These are phyloP conservation scores for Heliconius cydno DNA, from an alignment of 2,888 invertebrate genomes.

Conservation along the genomic window DNA sequence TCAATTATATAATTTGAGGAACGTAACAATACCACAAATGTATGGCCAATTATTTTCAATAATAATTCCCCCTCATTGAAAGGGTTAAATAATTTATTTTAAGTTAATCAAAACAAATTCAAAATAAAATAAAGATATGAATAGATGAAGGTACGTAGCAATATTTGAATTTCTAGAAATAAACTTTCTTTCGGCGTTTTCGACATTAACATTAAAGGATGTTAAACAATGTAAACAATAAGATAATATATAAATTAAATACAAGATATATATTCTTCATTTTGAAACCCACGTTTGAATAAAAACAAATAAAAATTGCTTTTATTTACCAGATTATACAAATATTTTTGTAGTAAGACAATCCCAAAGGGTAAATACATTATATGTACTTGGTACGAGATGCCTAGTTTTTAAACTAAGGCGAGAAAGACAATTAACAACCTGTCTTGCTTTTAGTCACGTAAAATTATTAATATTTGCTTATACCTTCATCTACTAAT, in stretches of 20 bases:
- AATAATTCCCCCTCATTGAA: not conserved
- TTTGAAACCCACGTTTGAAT: no score
- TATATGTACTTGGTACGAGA: not conserved
- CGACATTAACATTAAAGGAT: no score
- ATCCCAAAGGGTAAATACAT: not conserved
- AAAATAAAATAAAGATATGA: not conserved
- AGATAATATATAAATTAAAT: no score
- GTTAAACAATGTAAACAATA: no score
- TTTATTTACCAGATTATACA: not conserved
- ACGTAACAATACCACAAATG: not conserved
- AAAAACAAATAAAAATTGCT: no score
- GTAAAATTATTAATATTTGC: not conserved
- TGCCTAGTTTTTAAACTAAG: no score
- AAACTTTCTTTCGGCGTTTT: no score
- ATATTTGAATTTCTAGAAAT: not conserved
- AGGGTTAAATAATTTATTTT: not conserved
- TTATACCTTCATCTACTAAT: conserved; percentile 1
- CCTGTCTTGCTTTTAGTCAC: not conserved
- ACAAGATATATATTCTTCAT: no score
- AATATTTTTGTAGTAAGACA: not conserved
- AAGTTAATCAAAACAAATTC: not conserved
- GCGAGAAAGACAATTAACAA: not conserved
- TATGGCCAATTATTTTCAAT: not conserved
- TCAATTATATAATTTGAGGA: not conserved
- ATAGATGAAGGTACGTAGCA: conserved; percentile 1